Percentiles rank a stretch among this genome's conserved stretches.
phyloP scores from a whole-genome alignment of 2,113 vertebrate species.

The Arenaria interpres region DNA sequence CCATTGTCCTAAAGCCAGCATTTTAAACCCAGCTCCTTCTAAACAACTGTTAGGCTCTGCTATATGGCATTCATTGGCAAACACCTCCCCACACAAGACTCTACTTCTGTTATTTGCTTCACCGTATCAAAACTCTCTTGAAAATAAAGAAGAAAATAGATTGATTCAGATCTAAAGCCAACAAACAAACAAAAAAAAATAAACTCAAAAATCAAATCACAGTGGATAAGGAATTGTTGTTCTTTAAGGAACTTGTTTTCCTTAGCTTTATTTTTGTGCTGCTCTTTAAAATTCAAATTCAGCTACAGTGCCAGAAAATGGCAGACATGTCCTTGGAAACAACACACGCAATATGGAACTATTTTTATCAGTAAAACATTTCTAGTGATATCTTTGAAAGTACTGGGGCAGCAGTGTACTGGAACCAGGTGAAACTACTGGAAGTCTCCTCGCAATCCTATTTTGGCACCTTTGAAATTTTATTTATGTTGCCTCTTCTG shows the following conservation, averaged over 20 bases:
- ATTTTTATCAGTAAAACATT: background rate
- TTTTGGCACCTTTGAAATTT: background rate
- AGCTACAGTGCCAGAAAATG: background rate
- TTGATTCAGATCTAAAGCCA: background rate
- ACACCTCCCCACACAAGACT: background rate
- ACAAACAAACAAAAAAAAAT: background rate
- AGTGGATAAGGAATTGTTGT: background rate
- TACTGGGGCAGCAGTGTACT: background rate
- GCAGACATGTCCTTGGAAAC: background rate
- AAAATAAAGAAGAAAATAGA: background rate
- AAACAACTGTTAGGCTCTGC: background rate
- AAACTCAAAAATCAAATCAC: accelerated
- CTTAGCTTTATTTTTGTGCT: background rate
- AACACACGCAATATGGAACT: background rate
- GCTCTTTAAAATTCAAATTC: background rate
- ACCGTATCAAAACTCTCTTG: accelerated
- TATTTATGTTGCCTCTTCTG: background rate
- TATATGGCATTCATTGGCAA: background rate
- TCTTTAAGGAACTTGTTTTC: background rate
- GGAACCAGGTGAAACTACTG: background rate
- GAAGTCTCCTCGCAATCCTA: background rate
- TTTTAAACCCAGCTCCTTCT: background rate
- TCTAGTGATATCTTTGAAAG: background rate
- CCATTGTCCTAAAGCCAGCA: background rate
- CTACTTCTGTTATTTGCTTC: background rate